phyloP scores from a whole-genome alignment of 2,888 invertebrate genomes.

The Netelia fuscicornis region DNA sequence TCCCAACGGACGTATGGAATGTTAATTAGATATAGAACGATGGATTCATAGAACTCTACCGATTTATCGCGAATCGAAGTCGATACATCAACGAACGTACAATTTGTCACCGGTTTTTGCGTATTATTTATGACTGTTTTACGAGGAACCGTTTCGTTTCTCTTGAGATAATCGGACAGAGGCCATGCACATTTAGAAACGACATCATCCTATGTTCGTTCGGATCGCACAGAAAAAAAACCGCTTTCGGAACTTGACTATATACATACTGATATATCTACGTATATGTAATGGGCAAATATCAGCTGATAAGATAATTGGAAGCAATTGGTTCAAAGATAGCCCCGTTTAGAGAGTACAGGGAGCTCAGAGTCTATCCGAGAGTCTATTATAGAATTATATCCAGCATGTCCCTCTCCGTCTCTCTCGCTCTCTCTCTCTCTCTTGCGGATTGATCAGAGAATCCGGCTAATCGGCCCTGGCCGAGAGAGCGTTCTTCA shows the following conservation, averaged over 20 bases:
- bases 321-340: slow-evolving; percentile 75
- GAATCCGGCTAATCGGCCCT: slow-evolving; percentile 54
- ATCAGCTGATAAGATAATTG: slow-evolving; percentile 82
- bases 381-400: slow-evolving; percentile 46
- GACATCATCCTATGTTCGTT: neutral
- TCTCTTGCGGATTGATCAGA: slow-evolving; percentile 51
- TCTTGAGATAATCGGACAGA: neutral
- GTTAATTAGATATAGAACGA: too few relatives aligned
- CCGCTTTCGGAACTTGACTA: slow-evolving; percentile 29
- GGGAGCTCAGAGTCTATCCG: slow-evolving; percentile 48
- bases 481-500: slow-evolving; percentile 14
- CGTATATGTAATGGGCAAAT: slow-evolving; percentile 75
- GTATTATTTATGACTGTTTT: neutral
- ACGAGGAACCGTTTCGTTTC: neutral
- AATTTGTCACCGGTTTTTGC: slow-evolving; percentile 10
- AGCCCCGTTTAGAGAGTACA: slow-evolving; percentile 66
- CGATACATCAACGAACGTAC: too few relatives aligned
- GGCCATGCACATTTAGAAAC: slow-evolving; percentile 3
- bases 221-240: slow-evolving; percentile 1
- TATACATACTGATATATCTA: slow-evolving; percentile 7
- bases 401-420: neutral
- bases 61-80: too few relatives aligned
- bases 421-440: neutral
- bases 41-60: too few relatives aligned
- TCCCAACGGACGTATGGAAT: too few relatives aligned